Evolutionary conservation across 2,888 invertebrate species (phyloP), one percentile per base, ranked within the genome.

Genomic region (Andrena haemorrhoa): DNA sequence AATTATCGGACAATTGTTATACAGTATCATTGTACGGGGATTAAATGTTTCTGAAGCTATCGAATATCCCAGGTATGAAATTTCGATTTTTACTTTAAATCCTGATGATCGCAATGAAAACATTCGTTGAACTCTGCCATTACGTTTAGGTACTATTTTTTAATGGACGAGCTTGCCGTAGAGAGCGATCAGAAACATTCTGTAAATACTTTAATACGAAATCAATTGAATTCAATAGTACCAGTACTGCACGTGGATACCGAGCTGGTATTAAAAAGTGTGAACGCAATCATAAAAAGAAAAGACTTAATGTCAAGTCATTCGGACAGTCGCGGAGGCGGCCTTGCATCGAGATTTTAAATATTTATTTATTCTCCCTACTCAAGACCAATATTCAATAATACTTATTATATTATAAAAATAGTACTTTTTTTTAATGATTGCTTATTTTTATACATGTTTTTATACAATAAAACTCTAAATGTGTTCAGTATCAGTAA

Each of bases 301-400:
- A 95, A 94, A 77, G 96, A 97, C 93, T 94, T 94, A 75, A 94
- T 97, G 81, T 94, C 94, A 82, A 96, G 96, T 79, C 96, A 97
- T 93, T 96, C 97, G 4, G 97, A 97, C 93, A 96, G 96, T 88
- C 95, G 97, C 91, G 97, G 96, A 79, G 96, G 96, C 20, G 97
- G 97, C 0, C 94, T 96, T 86, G 95, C 96, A 63, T 96, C 96
- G 75, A 94, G 96, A 89, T 96, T 96, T 79, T 82, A 78, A 75
- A 23, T 29, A 61, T 73, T 66, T 64, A 47, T 63, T 53, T 53
- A 75, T 75, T 29, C 63, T 5, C 12, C 16, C n/a, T 33, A 33
- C 47, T 51, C n/a, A 41, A 35, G 23, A 6, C 49, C 12, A 31
- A 53, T 26, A 41, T 16, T 49, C 16, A 79, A 31, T 56, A 26